phyloP scores from a whole-genome alignment of 2,113 vertebrate genomes.

The Nothocercus julius region DNA sequence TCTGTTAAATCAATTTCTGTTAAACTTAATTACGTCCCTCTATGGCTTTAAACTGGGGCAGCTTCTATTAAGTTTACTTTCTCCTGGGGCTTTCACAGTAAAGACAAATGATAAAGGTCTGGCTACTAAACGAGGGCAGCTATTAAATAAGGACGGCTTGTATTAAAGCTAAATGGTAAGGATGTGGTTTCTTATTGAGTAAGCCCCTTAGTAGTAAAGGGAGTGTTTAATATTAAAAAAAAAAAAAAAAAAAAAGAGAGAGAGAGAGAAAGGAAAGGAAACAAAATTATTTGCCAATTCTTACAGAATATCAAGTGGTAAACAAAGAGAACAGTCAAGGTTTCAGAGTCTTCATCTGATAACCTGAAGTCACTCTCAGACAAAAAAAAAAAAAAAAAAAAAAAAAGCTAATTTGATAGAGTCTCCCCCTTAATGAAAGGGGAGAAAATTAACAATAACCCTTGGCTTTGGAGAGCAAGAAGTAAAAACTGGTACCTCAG shows the following conservation, averaged over 20 bases:
- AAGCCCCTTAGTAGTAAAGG: neutral
- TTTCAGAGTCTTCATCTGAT: neutral
- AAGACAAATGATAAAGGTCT: conserved; percentile 59
- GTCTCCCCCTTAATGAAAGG: neutral
- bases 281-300: neutral
- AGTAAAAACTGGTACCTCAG: neutral
- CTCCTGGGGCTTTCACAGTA: conserved; percentile 55
- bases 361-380: neutral
- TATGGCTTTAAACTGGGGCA: conserved; percentile 64
- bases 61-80: conserved; percentile 72
- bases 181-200: neutral
- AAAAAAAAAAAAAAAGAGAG: no score
- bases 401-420: neutral
- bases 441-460: neutral
- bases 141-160: conserved; percentile 54
- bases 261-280: neutral
- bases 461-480: neutral
- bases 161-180: conserved; percentile 56
- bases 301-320: neutral
- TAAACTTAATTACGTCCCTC: conserved; percentile 69
- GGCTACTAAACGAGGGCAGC: conserved; percentile 53
- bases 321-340: neutral
- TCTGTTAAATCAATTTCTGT: conserved; percentile 69
- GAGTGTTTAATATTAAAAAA: neutral
- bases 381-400: neutral